These are phyloP conservation scores for Leptinotarsa texana DNA, from an alignment of 1,140 invertebrate species.

Conservation along the genomic window DNA sequence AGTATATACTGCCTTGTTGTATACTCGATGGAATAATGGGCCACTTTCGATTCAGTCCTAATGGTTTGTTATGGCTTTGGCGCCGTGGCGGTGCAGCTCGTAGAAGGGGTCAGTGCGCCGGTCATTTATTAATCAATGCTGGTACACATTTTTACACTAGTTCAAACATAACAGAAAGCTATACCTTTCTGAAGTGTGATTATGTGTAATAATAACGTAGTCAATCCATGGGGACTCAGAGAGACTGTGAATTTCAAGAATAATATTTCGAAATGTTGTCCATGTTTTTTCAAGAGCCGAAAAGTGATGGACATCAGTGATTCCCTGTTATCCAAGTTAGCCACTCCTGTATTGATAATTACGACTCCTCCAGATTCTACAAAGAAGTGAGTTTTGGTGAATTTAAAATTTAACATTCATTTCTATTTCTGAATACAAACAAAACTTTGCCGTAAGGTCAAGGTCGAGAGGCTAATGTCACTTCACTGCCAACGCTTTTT, in stretches of 20 bases:
- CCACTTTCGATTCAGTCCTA: slow-evolving; percentile 16
- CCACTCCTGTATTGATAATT: slow-evolving; percentile 35
- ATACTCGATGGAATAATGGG: too few relatives aligned
- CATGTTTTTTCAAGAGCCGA: slow-evolving; percentile 26
- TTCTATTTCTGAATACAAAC: background rate
- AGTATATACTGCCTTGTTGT: too few relatives aligned
- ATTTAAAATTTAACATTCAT: background rate
- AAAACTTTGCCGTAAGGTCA: background rate
- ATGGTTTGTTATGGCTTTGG: slow-evolving; percentile 4
- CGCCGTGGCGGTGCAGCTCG: background rate
- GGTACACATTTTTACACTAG: slow-evolving; percentile 12
- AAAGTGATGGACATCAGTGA: slow-evolving; percentile 32
- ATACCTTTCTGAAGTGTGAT: background rate
- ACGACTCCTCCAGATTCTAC: slow-evolving; percentile 28
- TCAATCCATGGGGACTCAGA: slow-evolving; percentile 40
- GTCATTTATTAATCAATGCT: slow-evolving; percentile 48
- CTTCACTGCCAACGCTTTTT: background rate
- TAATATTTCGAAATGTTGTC: slow-evolving; percentile 33
- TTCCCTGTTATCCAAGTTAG: slow-evolving; percentile 10
- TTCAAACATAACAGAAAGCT: slow-evolving; percentile 4
- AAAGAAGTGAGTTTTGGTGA: slow-evolving; percentile 33
- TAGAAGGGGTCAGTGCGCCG: slow-evolving; percentile 42
- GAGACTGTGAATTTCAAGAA: slow-evolving; percentile 23
- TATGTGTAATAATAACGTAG: slow-evolving; percentile 27
- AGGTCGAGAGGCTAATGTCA: background rate